Base-by-base conservation (phyloP, 2,888 invertebrate species). In the Augochlorella aurata region DNA sequence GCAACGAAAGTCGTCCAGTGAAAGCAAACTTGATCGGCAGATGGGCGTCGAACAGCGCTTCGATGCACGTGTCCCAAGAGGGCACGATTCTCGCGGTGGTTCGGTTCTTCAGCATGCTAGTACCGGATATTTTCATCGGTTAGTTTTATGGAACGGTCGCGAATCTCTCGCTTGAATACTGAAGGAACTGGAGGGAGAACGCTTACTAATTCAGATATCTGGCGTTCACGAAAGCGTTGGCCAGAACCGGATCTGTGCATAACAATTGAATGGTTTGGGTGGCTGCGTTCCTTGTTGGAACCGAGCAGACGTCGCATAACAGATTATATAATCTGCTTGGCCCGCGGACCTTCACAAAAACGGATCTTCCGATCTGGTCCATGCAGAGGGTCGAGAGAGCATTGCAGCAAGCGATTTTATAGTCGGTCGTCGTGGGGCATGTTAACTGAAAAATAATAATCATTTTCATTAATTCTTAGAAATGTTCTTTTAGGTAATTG, bases 11-110 rank as follows among this genome's bases (percentile, higher is more conserved):
- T 2, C 94, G 94, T 8, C 96, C 95, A 0, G 95, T 95, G 86
- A 96, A 95, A 0, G 95, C 95, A 76, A 96, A 95, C 90, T 96
- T 96, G 47, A 95, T 94, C 0, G 96, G 95, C 0, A 96, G 94
- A 81, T 95, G 95, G 63, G 95, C 94, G 4, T 94, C 91, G 82
- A 96, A 94, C 18, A 96, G 94, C 0, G 95, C 94, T 70, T 96
- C 95, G 14, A 96, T 93, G 0, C 96, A 96, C 0, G 94, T 93
- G 79, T 95, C 94, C 96, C 96, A 96, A 0, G 95, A 95, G 1
- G 95, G 93, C 21, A 96, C 94, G 47, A 94, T 88, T 72, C 84
- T 89, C 29, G 90, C 87, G 24, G 81, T 92, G 69, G 93, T 90
- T 58, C 93, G 94, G 88, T 95, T 94, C 49, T 93, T 93, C 16